Evolutionary conservation across 2,888 invertebrate species (phyloP).

Genomic region (Brachypterus glaber): DNA sequence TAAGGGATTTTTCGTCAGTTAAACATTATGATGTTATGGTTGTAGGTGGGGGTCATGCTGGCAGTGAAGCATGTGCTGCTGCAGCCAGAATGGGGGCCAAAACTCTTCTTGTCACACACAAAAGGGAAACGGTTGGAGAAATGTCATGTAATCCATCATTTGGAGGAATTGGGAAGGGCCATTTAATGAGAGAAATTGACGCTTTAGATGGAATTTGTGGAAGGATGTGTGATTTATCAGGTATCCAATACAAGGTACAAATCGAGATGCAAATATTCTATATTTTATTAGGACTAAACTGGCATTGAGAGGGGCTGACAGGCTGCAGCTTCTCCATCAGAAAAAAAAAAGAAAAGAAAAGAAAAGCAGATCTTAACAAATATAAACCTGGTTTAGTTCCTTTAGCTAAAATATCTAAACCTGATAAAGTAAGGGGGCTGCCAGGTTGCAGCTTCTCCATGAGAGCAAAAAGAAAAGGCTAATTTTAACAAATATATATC

Average conservation of each 20-base stretch:
- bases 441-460: too few species aligned
- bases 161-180: slow-evolving; percentile 87
- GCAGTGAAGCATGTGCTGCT: slow-evolving; percentile 77
- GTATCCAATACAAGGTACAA: slow-evolving; percentile 63
- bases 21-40: slow-evolving; percentile 62
- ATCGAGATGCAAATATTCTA: background rate
- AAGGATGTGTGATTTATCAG: slow-evolving; percentile 70
- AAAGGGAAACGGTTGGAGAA: slow-evolving; percentile 75
- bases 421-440: too few species aligned
- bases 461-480: too few species aligned
- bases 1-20: slow-evolving; percentile 6
- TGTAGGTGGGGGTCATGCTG: slow-evolving; percentile 87
- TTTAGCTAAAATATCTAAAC: too few species aligned
- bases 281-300: background rate
- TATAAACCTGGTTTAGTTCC: too few species aligned
- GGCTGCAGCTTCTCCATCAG: too few species aligned
- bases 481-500: too few species aligned
- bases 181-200: slow-evolving; percentile 78
- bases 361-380: too few species aligned
- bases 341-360: too few species aligned
- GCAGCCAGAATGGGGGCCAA: slow-evolving; percentile 72
- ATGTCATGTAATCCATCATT: slow-evolving; percentile 94
- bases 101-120: slow-evolving; percentile 76
- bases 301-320: too few species aligned
- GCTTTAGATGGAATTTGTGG: slow-evolving; percentile 80